Evolutionary conservation across 2,888 invertebrate species (phyloP).

Genomic region (Gastrophysa polygoni): DNA sequence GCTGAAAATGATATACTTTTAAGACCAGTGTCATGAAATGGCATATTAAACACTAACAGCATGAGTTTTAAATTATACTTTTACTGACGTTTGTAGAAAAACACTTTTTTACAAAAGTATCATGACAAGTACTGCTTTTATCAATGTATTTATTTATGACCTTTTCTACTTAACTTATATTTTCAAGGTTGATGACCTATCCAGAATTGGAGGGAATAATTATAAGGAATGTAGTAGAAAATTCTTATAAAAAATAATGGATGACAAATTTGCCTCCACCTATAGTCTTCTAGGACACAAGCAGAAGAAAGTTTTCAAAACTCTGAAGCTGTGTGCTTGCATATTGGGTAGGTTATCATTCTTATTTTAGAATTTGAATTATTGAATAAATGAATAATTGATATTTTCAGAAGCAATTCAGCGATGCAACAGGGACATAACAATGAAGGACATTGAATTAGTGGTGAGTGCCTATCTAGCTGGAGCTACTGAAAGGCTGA

Average conservation of each 20-base stretch:
- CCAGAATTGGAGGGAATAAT: constrained; percentile 2
- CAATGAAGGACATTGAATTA: not conserved
- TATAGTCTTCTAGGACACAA: constrained; percentile 2
- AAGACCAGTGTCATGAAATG: too few species aligned
- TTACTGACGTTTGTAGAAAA: too few species aligned
- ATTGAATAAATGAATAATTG: not conserved
- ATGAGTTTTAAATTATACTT: too few species aligned
- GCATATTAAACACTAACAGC: too few species aligned
- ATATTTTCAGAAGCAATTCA: constrained; percentile 5
- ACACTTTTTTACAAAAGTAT: not conserved
- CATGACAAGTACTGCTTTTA: not conserved
- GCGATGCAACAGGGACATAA: not conserved
- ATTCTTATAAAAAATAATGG: constrained; percentile 1
- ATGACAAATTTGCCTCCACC: not conserved
- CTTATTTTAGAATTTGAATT: not conserved
- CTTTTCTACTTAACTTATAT: not conserved
- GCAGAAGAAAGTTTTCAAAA: not conserved
- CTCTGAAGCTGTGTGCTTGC: not conserved
- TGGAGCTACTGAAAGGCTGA: not conserved
- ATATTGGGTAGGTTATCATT: constrained; percentile 1
- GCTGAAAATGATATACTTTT: too few species aligned
- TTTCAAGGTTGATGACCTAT: constrained; percentile 1
- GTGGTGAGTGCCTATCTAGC: not conserved
- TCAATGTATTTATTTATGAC: not conserved
- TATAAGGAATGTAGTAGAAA: not conserved